phyloP scores from a whole-genome alignment of 2,113 vertebrate genomes.

The Furnarius figulus region DNA sequence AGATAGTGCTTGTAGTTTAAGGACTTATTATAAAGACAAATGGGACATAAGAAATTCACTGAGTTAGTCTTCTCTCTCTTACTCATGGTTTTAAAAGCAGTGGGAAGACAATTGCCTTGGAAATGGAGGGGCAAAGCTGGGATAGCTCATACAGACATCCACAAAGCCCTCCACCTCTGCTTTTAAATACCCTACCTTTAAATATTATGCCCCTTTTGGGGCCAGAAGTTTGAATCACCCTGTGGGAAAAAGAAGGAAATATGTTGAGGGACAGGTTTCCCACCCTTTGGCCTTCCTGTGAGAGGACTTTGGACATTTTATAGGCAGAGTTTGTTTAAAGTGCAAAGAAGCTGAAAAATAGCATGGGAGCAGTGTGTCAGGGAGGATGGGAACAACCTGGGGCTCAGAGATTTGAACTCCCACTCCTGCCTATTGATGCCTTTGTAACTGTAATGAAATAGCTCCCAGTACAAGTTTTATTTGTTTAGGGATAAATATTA shows the following conservation, averaged over 20 bases:
- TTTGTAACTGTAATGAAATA: constrained; percentile 11
- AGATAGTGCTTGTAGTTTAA: background rate
- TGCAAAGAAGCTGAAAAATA: background rate
- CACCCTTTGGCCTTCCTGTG: background rate
- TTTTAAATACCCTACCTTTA: background rate
- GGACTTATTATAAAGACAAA: background rate
- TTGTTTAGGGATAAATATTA: background rate
- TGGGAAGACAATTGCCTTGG: background rate
- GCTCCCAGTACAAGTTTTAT: background rate
- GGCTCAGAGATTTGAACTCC: background rate
- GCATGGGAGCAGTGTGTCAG: background rate
- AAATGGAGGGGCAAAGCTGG: background rate
- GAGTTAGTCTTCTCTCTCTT: background rate
- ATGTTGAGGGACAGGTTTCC: background rate
- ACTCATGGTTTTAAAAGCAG: background rate
- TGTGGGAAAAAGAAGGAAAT: background rate
- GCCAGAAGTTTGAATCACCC: background rate
- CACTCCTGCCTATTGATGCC: background rate
- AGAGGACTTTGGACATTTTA: background rate
- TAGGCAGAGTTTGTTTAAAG: background rate
- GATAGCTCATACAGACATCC: background rate
- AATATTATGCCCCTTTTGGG: background rate
- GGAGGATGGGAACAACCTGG: background rate
- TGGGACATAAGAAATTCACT: background rate
- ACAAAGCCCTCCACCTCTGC: background rate